A percentile compares a stretch with the other conserved stretches of the same genome.
Conservation (phyloP, 1,140 invertebrate species). For the Chironomus striatipennis region DNA sequence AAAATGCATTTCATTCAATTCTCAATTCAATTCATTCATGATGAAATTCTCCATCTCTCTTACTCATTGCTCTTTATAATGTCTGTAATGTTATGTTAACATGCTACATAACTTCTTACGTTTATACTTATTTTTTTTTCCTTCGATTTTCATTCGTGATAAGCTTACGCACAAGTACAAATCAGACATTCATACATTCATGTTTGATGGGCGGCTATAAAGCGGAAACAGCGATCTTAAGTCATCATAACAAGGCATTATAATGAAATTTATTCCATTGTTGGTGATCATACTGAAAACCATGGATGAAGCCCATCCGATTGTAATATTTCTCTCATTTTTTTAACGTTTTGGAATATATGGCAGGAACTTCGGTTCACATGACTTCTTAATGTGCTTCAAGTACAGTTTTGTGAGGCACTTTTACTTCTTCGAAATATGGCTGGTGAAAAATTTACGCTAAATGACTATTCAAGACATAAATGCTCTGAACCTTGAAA, state of each 20-base stretch:
- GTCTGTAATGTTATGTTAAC: neutral
- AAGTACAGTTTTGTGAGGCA: neutral
- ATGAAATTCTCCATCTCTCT: neutral
- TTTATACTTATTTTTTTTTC: too few species aligned
- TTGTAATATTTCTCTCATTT: too few species aligned
- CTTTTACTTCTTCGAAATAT: too few species aligned
- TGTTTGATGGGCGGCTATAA: neutral
- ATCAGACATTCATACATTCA: too few species aligned
- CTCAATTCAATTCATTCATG: neutral
- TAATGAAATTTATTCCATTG: neutral
- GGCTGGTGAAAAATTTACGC: too few species aligned
- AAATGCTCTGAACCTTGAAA: neutral
- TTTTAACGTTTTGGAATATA: neutral
- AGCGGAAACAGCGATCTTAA: constrained; percentile 12
- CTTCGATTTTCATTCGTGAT: neutral
- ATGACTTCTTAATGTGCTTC: neutral
- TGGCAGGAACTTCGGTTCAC: constrained; percentile 4
- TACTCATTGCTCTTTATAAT: neutral
- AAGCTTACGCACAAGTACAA: neutral
- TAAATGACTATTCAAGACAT: neutral
- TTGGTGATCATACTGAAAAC: too few species aligned
- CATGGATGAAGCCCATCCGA: too few species aligned
- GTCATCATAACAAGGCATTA: neutral
- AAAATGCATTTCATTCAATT: constrained; percentile 4
- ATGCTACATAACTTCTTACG: neutral